A percentile compares a stretch with the other conserved stretches of the same genome.
These are phyloP conservation scores for Daubentonia madagascariensis DNA, from an alignment of 2,113 vertebrate species.

Conservation along the genomic window DNA sequence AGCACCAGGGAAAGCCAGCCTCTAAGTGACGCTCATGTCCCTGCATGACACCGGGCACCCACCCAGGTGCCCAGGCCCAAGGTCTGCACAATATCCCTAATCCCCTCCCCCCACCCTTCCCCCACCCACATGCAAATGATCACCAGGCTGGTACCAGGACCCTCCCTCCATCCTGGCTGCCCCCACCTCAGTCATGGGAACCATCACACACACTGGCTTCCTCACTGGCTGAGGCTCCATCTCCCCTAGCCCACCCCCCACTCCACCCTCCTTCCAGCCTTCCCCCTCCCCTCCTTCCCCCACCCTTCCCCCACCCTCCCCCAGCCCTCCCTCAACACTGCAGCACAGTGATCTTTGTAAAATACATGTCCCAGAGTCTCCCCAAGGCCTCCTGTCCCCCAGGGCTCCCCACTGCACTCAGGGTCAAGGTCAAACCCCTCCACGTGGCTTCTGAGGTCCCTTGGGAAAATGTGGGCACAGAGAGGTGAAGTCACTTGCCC, in stretches of 20 bases:
- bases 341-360: background rate
- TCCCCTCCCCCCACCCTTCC: background rate
- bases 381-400: background rate
- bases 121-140: background rate
- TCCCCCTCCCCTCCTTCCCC: background rate
- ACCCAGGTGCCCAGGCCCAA: background rate
- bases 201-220: background rate
- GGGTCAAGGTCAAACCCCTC: background rate
- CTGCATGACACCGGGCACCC: background rate
- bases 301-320: fast-evolving
- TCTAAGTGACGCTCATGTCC: background rate
- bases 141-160: background rate
- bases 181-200: background rate
- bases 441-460: background rate
- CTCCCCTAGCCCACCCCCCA: background rate
- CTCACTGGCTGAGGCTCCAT: background rate
- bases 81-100: background rate
- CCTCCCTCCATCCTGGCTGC: background rate
- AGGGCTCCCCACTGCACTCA: background rate
- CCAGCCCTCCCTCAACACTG: no score
- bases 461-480: background rate
- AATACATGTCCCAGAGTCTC: background rate
- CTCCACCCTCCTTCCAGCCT: background rate
- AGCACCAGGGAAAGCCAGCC: background rate
- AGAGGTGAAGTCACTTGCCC: background rate